Evolutionary conservation across 2,113 vertebrate species (phyloP).

Genomic region (Nicator chloris): DNA sequence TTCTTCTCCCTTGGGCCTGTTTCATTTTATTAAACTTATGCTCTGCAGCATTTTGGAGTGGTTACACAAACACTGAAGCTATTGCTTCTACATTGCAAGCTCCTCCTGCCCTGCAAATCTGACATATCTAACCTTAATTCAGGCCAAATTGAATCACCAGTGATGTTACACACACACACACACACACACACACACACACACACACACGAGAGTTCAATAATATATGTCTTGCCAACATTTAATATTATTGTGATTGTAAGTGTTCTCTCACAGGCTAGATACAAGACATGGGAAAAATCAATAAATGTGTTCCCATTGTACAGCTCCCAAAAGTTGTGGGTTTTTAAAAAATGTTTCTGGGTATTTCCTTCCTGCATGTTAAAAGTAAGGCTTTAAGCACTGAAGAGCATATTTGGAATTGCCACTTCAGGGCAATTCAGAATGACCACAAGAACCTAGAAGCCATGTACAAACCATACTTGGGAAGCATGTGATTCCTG

Average conservation of each 20-base stretch:
- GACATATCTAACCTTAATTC: neutral
- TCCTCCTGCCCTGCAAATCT: neutral
- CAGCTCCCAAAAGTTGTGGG: neutral
- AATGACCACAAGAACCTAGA: neutral
- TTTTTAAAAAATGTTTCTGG: neutral
- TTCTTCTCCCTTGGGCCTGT: neutral
- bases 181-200: neutral
- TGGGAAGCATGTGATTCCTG: neutral
- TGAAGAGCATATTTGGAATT: neutral
- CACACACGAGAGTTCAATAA: neutral
- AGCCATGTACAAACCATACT: neutral
- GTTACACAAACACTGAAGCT: neutral
- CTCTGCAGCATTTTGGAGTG: neutral
- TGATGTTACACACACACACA: neutral
- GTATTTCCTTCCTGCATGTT: neutral
- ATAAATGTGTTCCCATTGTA: neutral
- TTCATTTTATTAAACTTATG: neutral
- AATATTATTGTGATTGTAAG: neutral
- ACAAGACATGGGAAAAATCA: neutral
- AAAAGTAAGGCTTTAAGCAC: neutral
- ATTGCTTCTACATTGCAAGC: neutral
- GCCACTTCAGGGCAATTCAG: neutral
- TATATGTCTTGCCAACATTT: neutral
- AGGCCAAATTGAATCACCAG: neutral
- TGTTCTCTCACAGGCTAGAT: neutral